Evolutionary conservation across 2,797 vertebrate species (phyloP), one percentile per base, ranked within the genome.

Genomic region (Paramormyrops hopkinsi): DNA sequence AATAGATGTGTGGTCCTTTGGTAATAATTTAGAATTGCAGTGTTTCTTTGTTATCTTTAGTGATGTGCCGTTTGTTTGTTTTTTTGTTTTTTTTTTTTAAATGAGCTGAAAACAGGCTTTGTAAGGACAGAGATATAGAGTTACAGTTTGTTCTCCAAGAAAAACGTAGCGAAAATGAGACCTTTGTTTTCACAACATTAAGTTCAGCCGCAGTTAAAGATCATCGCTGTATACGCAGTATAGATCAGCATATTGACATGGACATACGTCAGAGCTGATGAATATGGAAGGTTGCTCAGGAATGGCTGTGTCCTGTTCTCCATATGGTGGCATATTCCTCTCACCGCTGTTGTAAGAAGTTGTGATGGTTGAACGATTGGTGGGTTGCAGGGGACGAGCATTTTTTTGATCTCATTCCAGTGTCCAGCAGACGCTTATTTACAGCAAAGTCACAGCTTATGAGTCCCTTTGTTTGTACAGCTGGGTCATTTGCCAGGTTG

Each of bases 1-100:
- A 41, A 53, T 44, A 51, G 46, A 50, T 14, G 22, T 41, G 33
- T 83, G 48, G 19, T 44, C 9, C n/a, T 86, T 51, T 73, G 56
- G 59, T 86, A n/a, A 82, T 88, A 79, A 86, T 86, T 86, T 89
- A 25, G 22, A 86, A 53, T 73, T 62, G 56, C 59, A 37, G 59
- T 79, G 69, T 82, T 37, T 76, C 19, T 50, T 69, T 88, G 53
- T 79, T 54, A 69, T 89, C 56, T 65, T 83, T 37, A 44, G 22
- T 89, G 76, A 89, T n/a, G 59, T 89, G 29, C 50, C n/a, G 19
- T 89, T n/a, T 53, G 59, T 53, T 33, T 53, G 2, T 9, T 4
- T 19, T 54, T 19, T 19, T 4, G n/a, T 17, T 1, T n/a, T 56
- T n/a, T n/a, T 7, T 69, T 88, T 82, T 53, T 83, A 29, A 89